A percentile compares a stretch with the other conserved stretches of the same genome.
These are phyloP conservation scores for Antigone vipio DNA, from an alignment of 2,113 vertebrate species.

Conservation along the genomic window DNA sequence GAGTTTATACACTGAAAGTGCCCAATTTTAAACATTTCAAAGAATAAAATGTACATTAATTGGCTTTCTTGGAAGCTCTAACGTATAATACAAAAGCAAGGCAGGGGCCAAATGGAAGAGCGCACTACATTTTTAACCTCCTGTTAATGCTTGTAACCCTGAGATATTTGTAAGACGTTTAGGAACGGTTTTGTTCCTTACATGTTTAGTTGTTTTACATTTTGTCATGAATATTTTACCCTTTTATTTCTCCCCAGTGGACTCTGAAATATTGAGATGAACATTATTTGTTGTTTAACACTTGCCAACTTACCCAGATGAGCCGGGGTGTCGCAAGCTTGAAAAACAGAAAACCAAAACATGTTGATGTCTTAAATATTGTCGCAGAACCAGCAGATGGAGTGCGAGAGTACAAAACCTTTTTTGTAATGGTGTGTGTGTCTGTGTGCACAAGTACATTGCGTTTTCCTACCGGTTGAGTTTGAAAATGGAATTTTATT, in stretches of 20 bases:
- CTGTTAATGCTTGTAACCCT: not conserved
- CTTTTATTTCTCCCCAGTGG: slow-evolving; percentile 8
- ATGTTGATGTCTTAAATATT: not conserved
- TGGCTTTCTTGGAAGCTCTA: slow-evolving; percentile 29
- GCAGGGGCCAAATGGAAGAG: not conserved
- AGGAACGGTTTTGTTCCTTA: not conserved
- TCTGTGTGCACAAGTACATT: not conserved
- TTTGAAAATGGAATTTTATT: not conserved
- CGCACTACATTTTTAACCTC: not conserved
- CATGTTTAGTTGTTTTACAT: not conserved
- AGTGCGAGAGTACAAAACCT: not conserved
- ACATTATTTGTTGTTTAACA: slow-evolving; percentile 12
- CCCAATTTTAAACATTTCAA: slow-evolving; percentile 34
- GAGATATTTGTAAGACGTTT: not conserved
- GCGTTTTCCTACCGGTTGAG: not conserved
- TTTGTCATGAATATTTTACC: slow-evolving; percentile 31
- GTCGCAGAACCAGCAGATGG: slow-evolving; percentile 20
- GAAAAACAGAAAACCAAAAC: too few relatives aligned
- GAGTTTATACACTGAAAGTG: not conserved
- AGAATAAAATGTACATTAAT: slow-evolving; percentile 27
- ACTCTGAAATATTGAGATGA: slow-evolving; percentile 35
- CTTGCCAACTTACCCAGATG: slow-evolving; percentile 8
- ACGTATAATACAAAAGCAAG: not conserved
- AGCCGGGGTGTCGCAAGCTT: not conserved
- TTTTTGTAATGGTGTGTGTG: fast-evolving